Percentiles rank a stretch among this genome's conserved stretches.
These are phyloP conservation scores for Virgularia gustaviana DNA, from an alignment of 92 coral and sea anemone species.

Conservation along the genomic window DNA sequence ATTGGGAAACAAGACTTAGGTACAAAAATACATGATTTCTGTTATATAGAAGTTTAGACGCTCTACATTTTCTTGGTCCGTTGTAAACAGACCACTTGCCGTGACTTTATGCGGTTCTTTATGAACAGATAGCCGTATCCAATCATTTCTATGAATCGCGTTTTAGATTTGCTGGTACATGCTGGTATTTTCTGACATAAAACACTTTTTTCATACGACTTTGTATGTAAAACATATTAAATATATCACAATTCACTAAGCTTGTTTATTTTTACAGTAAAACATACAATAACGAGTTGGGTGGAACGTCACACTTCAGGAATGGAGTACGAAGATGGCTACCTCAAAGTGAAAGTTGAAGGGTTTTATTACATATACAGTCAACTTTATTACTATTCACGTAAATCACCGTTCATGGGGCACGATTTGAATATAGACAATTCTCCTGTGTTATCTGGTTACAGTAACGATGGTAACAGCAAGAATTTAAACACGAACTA, in stretches of 20 bases:
- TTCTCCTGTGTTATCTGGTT: slow-evolving; percentile 62
- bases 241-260: not conserved
- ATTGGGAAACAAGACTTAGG: slow-evolving; percentile 80
- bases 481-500: slow-evolving; percentile 85
- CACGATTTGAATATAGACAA: slow-evolving; percentile 82
- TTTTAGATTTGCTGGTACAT: too few relatives aligned
- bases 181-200: not conserved
- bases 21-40: too few relatives aligned
- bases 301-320: slow-evolving; percentile 67
- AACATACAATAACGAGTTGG: slow-evolving; percentile 88
- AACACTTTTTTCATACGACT: not conserved
- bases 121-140: too few relatives aligned
- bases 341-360: slow-evolving; percentile 63
- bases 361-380: slow-evolving; percentile 89
- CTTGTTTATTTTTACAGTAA: slow-evolving; percentile 34
- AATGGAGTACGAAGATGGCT: slow-evolving; percentile 66
- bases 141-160: too few relatives aligned
- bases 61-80: too few relatives aligned
- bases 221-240: not conserved
- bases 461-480: slow-evolving; percentile 65
- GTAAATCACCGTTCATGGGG: slow-evolving; percentile 74
- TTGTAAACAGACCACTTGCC: too few relatives aligned
- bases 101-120: too few relatives aligned
- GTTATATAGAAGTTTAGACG: too few relatives aligned
- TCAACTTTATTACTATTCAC: slow-evolving; percentile 87